A percentile compares a stretch with the other conserved stretches of the same genome.
These are phyloP conservation scores for Macropus fuliginosus DNA, from an alignment of 2,797 vertebrate species.

Conservation along the genomic window DNA sequence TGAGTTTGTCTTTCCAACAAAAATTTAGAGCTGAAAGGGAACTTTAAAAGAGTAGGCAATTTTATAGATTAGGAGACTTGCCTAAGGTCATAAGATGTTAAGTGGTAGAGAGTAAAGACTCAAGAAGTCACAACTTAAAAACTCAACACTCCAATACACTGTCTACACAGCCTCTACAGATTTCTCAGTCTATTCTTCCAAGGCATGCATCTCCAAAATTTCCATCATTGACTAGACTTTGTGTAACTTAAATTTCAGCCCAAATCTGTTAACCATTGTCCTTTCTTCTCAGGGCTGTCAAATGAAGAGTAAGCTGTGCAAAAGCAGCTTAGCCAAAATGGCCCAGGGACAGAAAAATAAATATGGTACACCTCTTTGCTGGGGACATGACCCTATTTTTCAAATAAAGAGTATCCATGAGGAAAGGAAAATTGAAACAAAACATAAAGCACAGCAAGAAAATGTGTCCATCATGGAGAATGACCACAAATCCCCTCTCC, in stretches of 20 bases:
- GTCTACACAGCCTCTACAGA: background rate
- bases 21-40: background rate
- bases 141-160: background rate
- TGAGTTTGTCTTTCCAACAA: background rate
- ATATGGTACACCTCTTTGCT: background rate
- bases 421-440: background rate
- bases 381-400: background rate
- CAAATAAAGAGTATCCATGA: background rate
- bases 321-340: background rate
- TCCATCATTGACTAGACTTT: background rate
- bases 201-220: background rate
- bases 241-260: background rate
- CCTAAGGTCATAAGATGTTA: background rate
- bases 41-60: background rate
- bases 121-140: background rate
- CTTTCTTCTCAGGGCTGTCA: background rate
- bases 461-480: background rate
- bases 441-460: background rate
- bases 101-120: background rate
- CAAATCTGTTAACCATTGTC: background rate
- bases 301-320: background rate
- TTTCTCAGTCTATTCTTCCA: background rate
- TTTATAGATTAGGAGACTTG: background rate
- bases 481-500: background rate
- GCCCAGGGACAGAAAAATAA: background rate